Base-by-base conservation (phyloP, 2,888 invertebrate species). In the Tineola bisselliella region DNA sequence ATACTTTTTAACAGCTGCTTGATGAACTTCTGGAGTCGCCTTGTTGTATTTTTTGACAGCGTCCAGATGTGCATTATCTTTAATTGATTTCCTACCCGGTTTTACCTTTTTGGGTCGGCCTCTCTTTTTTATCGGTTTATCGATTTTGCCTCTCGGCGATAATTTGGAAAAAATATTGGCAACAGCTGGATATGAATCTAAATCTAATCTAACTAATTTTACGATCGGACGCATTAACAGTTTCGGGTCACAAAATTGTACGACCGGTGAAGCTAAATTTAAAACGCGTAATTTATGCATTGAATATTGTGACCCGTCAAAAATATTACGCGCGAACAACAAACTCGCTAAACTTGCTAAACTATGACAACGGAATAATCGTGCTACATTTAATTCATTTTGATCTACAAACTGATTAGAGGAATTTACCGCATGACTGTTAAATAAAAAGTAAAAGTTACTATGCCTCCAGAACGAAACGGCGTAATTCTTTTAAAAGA, bases 271-370 rank as follows among this genome's bases (percentile, higher is more conserved):
- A 25, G 6, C 25, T 4, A 4, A 44, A 58, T 13, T 48, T 19
- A n/a, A 13, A 10, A 58, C 25, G 44, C 33, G 44, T 12, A 30
- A n/a, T n/a, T 12, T 31, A 15, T 31, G 25, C 8, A n/a, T 11
- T 15, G 58, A 19, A 6, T 25, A 43, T 38, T 18, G 11, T 17
- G 38, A 43, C 25, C 11, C 18, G 11, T 59, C 33, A 15, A 33
- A 43, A 59, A n/a, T 17, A 38, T 44, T 59, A 38, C 43, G 15
- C 18, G 33, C 59, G 38, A 59, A 59, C n/a, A 59, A 17, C 3
- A 43, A 59, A n/a, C 11, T 33, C 12, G 43, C 43, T 8, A 18
- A 19, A 19, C 59, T 17, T 6, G 4, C 3, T 15, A 52, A 15
- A 17, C 6, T 13, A 52, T 13, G 10, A 15, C n/a, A 52, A 13